Conservation (phyloP, 2,113 vertebrate genomes). For the Oriolus oriolus region DNA sequence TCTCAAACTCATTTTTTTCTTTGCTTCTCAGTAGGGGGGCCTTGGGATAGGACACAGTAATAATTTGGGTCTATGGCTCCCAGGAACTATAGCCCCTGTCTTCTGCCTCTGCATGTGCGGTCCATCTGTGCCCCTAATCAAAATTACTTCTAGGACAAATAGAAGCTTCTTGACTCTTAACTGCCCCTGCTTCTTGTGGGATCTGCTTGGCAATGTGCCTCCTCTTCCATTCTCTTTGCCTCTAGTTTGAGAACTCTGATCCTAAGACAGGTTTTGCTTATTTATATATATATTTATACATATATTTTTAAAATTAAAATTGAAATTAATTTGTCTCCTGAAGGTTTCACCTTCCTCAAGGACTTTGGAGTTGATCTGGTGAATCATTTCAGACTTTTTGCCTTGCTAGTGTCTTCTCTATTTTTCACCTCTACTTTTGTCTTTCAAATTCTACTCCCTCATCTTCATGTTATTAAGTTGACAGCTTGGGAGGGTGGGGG, state of each 20-base stretch:
- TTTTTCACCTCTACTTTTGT: not conserved
- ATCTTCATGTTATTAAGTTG: not conserved
- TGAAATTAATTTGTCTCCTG: not conserved
- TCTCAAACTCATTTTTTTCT: not conserved
- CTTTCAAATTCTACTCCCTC: not conserved
- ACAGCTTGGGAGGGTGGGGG: rapidly evolving
- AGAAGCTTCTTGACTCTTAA: not conserved
- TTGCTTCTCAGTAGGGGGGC: not conserved
- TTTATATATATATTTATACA: not conserved
- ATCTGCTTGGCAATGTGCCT: not conserved
- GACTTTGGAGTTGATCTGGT: not conserved
- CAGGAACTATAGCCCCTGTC: not conserved
- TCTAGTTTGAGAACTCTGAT: not conserved
- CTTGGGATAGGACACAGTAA: not conserved
- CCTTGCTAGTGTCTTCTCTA: not conserved
- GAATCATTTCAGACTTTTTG: not conserved
- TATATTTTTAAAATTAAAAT: not conserved
- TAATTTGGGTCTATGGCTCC: not conserved
- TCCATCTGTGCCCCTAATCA: not conserved
- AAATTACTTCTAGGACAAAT: not conserved
- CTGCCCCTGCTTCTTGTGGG: not conserved
- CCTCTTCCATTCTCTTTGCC: not conserved
- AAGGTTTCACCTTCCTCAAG: not conserved
- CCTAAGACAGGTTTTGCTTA: not conserved
- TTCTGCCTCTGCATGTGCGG: not conserved